These are phyloP conservation scores for Phaethornis superciliosus DNA, from an alignment of 2,113 vertebrate genomes.

Conservation along the genomic window DNA sequence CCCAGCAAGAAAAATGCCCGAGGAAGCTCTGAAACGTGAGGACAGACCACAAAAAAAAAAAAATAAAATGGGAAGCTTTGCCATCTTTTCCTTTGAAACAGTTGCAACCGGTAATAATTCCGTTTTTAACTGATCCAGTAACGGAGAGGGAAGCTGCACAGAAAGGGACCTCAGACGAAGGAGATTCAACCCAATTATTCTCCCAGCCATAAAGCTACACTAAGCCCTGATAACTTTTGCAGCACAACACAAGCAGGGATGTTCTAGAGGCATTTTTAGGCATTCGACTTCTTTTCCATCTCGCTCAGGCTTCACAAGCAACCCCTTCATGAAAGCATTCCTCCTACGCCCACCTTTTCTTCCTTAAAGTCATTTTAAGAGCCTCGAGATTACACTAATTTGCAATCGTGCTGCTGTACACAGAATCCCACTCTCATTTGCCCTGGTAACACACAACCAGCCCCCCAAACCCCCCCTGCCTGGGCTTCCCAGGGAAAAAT, in stretches of 20 bases:
- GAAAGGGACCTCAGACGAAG: background rate
- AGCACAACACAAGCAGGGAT: background rate
- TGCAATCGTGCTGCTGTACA: rapidly evolving
- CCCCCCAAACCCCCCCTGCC: rapidly evolving
- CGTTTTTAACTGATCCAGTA: background rate
- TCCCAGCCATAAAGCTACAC: background rate
- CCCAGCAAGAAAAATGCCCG: rapidly evolving
- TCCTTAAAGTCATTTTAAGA: background rate
- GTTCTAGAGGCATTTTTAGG: background rate
- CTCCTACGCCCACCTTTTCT: background rate
- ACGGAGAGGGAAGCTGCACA: background rate
- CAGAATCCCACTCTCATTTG: background rate
- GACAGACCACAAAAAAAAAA: too few species aligned
- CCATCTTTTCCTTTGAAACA: background rate
- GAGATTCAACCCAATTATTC: too few species aligned
- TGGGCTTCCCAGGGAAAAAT: background rate
- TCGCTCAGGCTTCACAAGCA: background rate
- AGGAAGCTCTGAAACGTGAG: background rate
- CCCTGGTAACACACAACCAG: background rate
- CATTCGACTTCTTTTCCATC: background rate
- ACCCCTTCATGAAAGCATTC: background rate
- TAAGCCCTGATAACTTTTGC: rapidly evolving
- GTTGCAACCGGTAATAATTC: background rate
- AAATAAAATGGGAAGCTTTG: background rate
- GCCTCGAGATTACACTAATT: background rate